A percentile compares a stretch with the other conserved stretches of the same genome.
These are phyloP conservation scores for Epicauta chinensis DNA, from an alignment of 1,140 invertebrate genomes.

Conservation along the genomic window DNA sequence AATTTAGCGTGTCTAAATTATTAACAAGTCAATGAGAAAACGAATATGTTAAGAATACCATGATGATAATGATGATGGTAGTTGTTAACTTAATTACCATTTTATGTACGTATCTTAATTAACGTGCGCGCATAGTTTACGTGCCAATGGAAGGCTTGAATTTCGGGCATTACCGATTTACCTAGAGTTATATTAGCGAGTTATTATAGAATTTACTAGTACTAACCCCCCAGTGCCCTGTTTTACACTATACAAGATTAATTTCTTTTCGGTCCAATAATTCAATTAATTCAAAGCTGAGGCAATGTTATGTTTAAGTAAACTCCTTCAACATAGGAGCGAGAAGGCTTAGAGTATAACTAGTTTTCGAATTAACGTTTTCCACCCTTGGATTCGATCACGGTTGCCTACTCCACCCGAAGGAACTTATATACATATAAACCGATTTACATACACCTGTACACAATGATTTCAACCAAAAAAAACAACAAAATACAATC, in stretches of 20 bases:
- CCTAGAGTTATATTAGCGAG: conserved; percentile 21
- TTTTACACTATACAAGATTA: conserved; percentile 39
- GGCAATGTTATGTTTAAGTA: conserved; percentile 37
- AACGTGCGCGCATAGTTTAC: conserved; percentile 1
- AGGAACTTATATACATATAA: too few relatives aligned
- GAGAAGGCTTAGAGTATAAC: conserved; percentile 25
- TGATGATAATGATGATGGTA: conserved; percentile 5
- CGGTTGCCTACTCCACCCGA: too few relatives aligned
- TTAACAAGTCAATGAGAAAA: too few relatives aligned
- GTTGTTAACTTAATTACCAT: conserved; percentile 15
- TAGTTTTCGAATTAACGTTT: conserved; percentile 29
- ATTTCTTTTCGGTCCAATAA: conserved; percentile 42
- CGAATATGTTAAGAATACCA: too few relatives aligned
- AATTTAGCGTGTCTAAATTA: too few relatives aligned
- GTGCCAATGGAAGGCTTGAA: neutral
- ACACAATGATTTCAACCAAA: too few relatives aligned
- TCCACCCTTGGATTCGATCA: neutral
- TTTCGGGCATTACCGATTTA: conserved; percentile 7
- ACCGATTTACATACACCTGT: too few relatives aligned
- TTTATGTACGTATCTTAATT: conserved; percentile 13
- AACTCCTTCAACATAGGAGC: conserved; percentile 23
- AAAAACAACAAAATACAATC: too few relatives aligned
- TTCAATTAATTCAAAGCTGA: conserved; percentile 40
- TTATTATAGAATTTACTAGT: conserved; percentile 27
- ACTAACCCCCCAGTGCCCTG: too few relatives aligned